Base-by-base conservation (phyloP, 2,888 invertebrate species). In the Athalia cordata region DNA sequence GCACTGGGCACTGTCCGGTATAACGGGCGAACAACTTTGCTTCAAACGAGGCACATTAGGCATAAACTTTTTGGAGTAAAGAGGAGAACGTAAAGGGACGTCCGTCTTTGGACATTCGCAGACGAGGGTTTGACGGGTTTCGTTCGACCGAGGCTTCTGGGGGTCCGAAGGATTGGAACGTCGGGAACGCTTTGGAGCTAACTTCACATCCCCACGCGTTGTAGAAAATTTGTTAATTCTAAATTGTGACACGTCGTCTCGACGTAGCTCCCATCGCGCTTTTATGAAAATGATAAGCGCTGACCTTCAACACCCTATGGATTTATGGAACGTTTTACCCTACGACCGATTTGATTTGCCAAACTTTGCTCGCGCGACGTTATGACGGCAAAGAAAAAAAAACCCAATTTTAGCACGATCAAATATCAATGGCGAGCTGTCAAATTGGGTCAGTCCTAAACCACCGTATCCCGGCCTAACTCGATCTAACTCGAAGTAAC, bases 81-180 rank as follows among this genome's bases (percentile, higher is more conserved):
- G 29, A 29, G 62, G 43, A 13, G 9, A 11, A 9, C n/a, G 57
- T 13, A 59, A 57, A 72, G 72, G 72, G 59, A 59, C 59, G 45
- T 52, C 72, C 62, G 75, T 75, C 75, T 64, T 75, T 52, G 59
- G 75, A 75, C 62, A 62, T 47, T 61, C 47, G 62, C 62, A 62
- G 75, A 75, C 62, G 75, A 75, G 75, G 75, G 75, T 75, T 75
- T 75, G 75, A 62, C 75, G 75, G 15, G 72, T 3, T 9, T 43
- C 50, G 75, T 72, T 72, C 15, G 72, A 47, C 45, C 59, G 9
- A 49, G 68, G 9, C 52, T 43, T 68, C 13, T 9, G 8, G 59
- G 59, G 49, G 47, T 13, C 6, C 52, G 29, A 29, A 52, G 72
- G 59, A 72, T 72, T 47, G 57, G 72, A 59, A 72, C 72, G 59